Conservation (phyloP, 2,888 invertebrate genomes). For the Andrena praecox region DNA sequence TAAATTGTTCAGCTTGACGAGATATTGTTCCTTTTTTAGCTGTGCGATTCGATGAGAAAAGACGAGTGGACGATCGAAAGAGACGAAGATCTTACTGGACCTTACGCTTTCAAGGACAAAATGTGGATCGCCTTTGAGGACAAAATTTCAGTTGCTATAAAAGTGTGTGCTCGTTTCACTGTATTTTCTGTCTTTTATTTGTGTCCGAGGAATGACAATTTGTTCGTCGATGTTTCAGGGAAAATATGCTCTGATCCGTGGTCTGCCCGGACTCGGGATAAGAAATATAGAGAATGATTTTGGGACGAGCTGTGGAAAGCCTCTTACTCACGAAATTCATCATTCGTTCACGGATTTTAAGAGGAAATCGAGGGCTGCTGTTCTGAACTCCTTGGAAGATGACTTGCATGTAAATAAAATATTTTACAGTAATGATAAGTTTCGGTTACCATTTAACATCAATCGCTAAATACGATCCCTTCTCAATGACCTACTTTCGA, state of each 20-base stretch:
- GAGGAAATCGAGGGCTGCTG: constrained; percentile 83
- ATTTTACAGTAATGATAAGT: background rate
- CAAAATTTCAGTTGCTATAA: constrained; percentile 90
- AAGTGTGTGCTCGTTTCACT: constrained; percentile 82
- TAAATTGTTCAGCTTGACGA: background rate
- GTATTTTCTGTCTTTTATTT: background rate
- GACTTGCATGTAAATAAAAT: constrained; percentile 81
- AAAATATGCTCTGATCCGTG: constrained; percentile 90
- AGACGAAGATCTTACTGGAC: constrained; percentile 92
- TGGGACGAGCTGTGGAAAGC: constrained; percentile 77
- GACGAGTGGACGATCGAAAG: constrained; percentile 91
- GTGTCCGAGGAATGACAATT: background rate
- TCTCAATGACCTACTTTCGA: background rate
- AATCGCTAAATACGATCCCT: constrained; percentile 20
- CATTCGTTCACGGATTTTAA: constrained; percentile 81
- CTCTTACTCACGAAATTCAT: constrained; percentile 78
- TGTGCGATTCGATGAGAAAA: constrained; percentile 84
- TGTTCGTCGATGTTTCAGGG: constrained; percentile 83
- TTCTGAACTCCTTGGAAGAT: constrained; percentile 84
- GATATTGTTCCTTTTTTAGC: constrained; percentile 54
- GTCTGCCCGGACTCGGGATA: constrained; percentile 90
- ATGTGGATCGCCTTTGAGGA: constrained; percentile 93
- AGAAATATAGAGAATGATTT: constrained; percentile 87
- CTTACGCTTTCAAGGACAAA: constrained; percentile 90
- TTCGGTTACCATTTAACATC: constrained; percentile 2